Evolutionary conservation across 2,797 vertebrate genomes (phyloP).

Genomic region (Phrynocephalus forsythii): DNA sequence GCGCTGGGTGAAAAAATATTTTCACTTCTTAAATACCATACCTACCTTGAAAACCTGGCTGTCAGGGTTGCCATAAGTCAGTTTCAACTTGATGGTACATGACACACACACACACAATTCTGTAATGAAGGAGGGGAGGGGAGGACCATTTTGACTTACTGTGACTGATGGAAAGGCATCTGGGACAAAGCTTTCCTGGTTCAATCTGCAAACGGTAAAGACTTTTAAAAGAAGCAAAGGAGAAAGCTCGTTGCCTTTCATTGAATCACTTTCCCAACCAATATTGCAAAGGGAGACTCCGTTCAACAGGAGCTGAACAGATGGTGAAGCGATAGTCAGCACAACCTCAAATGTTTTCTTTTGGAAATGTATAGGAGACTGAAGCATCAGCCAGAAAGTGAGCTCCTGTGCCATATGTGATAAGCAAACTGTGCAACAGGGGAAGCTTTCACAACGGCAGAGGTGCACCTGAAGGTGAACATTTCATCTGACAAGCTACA

Average conservation of each 20-base stretch:
- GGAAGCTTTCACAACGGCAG: not conserved
- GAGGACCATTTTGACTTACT: not conserved
- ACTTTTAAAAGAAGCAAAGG: no score
- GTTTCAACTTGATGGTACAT: no score
- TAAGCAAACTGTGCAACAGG: not conserved
- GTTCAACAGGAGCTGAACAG: not conserved
- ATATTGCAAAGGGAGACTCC: not conserved
- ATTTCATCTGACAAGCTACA: not conserved
- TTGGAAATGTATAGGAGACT: slow-evolving; percentile 9
- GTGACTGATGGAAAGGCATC: not conserved
- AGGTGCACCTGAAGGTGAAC: not conserved
- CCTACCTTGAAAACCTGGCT: no score
- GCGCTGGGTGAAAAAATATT: no score
- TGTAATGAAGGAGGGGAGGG: no score
- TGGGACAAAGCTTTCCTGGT: not conserved
- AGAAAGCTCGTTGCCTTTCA: slow-evolving; percentile 17
- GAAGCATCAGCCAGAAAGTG: not conserved
- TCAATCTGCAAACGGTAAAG: not conserved
- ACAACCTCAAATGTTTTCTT: not conserved
- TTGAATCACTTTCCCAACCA: rapidly evolving
- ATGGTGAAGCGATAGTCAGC: not conserved
- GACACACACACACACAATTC: no score
- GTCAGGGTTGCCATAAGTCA: no score
- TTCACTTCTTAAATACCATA: no score
- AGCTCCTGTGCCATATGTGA: not conserved